These are phyloP conservation scores for Nannobrachium achirus DNA, from an alignment of 2,113 vertebrate genomes.

Conservation along the genomic window DNA sequence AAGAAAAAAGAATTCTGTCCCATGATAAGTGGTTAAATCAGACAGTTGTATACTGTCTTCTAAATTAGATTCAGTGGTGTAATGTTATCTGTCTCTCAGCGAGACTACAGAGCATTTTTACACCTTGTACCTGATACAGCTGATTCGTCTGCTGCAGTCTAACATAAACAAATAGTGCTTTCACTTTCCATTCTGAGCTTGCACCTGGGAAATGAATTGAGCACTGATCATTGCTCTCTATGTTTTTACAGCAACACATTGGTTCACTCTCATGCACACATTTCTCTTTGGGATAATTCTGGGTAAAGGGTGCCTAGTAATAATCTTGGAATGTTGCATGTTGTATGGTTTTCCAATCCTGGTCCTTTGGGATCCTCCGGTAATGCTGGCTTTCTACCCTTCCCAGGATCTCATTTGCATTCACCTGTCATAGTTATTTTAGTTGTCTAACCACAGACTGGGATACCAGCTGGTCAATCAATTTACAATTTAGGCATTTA, in stretches of 20 bases:
- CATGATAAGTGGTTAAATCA: slow-evolving; percentile 36
- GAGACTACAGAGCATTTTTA: not conserved
- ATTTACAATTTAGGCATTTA: too few relatives aligned
- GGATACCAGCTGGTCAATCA: too few relatives aligned
- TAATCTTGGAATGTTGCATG: too few relatives aligned
- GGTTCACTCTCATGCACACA: not conserved
- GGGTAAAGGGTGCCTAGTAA: too few relatives aligned
- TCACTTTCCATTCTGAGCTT: slow-evolving; percentile 10
- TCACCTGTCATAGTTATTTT: too few relatives aligned
- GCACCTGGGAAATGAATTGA: not conserved
- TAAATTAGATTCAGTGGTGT: slow-evolving; percentile 20
- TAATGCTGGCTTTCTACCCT: too few relatives aligned
- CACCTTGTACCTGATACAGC: slow-evolving; percentile 7
- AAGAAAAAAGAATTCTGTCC: slow-evolving; percentile 22
- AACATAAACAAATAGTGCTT: slow-evolving; percentile 2
- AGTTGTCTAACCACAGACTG: too few relatives aligned
- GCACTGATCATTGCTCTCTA: too few relatives aligned
- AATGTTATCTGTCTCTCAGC: slow-evolving; percentile 5
- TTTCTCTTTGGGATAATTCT: too few relatives aligned
- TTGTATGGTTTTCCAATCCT: too few relatives aligned
- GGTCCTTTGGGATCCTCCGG: too few relatives aligned
- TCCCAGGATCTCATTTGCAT: too few relatives aligned
- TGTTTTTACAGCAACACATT: not conserved
- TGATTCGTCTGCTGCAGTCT: slow-evolving; percentile 4
- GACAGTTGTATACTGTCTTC: slow-evolving; percentile 23